Evolutionary conservation across 2,113 vertebrate genomes (phyloP).

Genomic region (Setophaga kirtlandii): DNA sequence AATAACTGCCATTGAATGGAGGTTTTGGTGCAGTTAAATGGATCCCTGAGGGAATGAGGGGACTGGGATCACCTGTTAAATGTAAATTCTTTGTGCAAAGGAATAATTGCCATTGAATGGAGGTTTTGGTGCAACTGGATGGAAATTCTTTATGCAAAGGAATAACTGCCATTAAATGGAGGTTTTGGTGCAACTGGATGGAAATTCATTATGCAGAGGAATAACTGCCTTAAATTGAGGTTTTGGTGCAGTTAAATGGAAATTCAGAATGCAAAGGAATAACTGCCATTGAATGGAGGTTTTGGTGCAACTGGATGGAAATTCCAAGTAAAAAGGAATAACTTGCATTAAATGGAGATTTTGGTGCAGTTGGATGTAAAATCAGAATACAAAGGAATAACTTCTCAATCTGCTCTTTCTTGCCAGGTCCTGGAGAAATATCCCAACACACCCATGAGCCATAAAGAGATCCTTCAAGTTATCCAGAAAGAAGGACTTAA

Average conservation of each 20-base stretch:
- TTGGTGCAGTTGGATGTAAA: neutral
- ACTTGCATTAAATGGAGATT: neutral
- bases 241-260: too few relatives aligned
- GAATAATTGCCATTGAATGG: too few relatives aligned
- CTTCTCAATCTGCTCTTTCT: neutral
- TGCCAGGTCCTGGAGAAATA: slow-evolving; percentile 96
- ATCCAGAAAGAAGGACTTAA: slow-evolving; percentile 97
- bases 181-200: neutral
- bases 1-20: too few relatives aligned
- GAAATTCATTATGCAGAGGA: too few relatives aligned
- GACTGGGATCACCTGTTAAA: too few relatives aligned
- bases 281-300: too few relatives aligned
- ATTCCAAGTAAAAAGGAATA: neutral
- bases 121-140: neutral
- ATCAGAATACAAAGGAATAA: neutral
- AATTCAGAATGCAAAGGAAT: too few relatives aligned
- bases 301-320: neutral
- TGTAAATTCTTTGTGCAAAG: too few relatives aligned
- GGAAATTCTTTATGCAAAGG: neutral
- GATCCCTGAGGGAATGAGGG: too few relatives aligned
- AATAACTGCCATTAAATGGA: neutral
- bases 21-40: too few relatives aligned
- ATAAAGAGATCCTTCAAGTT: slow-evolving; percentile 98
- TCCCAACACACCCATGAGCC: slow-evolving; percentile 98
- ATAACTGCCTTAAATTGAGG: too few relatives aligned